Evolutionary conservation across 2,888 invertebrate species (phyloP).

Genomic region (Nymphalis urticae): DNA sequence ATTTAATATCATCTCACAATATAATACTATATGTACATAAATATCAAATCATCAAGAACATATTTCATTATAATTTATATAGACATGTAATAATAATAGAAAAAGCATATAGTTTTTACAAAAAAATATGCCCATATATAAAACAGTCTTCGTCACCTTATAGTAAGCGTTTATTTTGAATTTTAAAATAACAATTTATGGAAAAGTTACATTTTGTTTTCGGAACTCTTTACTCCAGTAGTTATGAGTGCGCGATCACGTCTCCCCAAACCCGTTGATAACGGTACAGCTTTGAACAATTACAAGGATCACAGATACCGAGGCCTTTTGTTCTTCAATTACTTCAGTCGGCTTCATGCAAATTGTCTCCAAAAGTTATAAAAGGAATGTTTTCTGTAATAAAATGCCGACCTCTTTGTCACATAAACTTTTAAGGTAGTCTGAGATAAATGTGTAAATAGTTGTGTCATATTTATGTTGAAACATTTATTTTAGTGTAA

Average conservation of each 20-base stretch:
- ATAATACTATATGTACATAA: too few relatives aligned
- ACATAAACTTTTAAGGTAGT: background rate
- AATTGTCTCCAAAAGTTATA: conserved; percentile 12
- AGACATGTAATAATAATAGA: too few relatives aligned
- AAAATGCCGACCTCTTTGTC: background rate
- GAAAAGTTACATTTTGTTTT: background rate
- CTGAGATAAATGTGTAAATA: background rate
- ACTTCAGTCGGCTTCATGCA: conserved; percentile 22
- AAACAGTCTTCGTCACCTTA: too few relatives aligned
- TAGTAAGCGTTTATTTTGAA: too few relatives aligned
- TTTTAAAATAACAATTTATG: too few relatives aligned
- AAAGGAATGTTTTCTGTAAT: background rate
- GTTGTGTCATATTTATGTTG: background rate
- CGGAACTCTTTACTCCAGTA: background rate
- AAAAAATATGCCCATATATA: too few relatives aligned
- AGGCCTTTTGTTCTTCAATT: conserved; percentile 27
- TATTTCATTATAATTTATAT: too few relatives aligned
- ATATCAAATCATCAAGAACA: too few relatives aligned
- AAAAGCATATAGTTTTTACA: too few relatives aligned
- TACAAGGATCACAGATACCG: conserved; percentile 47
- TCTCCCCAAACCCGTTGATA: conserved; percentile 60
- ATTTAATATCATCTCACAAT: too few relatives aligned
- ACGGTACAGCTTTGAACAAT: conserved; percentile 71
- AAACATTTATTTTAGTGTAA: background rate
- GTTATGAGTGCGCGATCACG: conserved; percentile 13